phyloP scores from a whole-genome alignment of 2,888 invertebrate species.

The Dendrolimus houi region DNA sequence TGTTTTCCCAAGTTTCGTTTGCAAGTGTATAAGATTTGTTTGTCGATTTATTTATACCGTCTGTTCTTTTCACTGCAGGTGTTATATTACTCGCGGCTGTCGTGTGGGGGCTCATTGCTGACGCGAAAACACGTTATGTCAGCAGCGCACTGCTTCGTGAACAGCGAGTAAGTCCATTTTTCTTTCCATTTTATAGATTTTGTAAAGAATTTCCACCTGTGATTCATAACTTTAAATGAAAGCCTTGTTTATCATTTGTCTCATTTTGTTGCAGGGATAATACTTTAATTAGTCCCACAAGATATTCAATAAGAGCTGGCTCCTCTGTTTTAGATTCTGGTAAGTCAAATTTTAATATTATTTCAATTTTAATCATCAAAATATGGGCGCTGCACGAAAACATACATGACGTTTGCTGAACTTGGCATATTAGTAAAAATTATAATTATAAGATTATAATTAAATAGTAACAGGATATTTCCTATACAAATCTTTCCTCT shows the following conservation, averaged over 20 bases:
- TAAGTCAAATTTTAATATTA: slow-evolving; percentile 5
- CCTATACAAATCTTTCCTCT: no score
- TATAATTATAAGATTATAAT: background rate
- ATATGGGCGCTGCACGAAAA: no score
- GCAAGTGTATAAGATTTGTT: background rate
- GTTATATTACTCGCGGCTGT: slow-evolving; percentile 19
- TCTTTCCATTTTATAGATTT: background rate
- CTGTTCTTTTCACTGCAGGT: slow-evolving; percentile 23
- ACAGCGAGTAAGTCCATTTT: slow-evolving; percentile 27
- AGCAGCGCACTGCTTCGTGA: slow-evolving; percentile 53
- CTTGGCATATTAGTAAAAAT: no score
- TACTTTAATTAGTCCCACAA: slow-evolving; percentile 9
- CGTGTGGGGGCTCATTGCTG: slow-evolving; percentile 48
- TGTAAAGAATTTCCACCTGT: no score
- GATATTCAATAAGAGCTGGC: slow-evolving; percentile 30
- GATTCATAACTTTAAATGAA: no score
- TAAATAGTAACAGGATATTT: no score
- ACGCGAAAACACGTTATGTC: slow-evolving; percentile 43
- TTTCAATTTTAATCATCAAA: no score
- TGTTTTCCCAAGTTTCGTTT: no score
- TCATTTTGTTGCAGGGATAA: slow-evolving; percentile 20
- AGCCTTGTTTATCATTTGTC: no score
- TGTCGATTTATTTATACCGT: background rate
- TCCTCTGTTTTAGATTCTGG: slow-evolving; percentile 27
- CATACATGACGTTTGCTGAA: no score